These are phyloP conservation scores for Anthoscopus minutus DNA, from an alignment of 2,113 vertebrate genomes.

Conservation along the genomic window DNA sequence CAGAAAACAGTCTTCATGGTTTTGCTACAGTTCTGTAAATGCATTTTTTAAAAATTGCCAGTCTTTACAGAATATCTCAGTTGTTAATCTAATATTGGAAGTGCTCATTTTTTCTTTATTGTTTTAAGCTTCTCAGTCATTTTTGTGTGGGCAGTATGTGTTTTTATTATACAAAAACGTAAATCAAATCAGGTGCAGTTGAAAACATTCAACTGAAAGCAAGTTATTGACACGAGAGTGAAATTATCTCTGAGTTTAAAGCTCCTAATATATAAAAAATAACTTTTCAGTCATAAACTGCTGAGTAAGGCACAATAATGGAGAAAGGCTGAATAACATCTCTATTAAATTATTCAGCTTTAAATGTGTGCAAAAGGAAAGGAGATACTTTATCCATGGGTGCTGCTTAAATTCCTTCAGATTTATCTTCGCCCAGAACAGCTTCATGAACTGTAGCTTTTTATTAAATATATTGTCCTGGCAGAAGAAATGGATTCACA, in stretches of 20 bases:
- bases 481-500: background rate
- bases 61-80: background rate
- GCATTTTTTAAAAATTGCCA: rapidly evolving
- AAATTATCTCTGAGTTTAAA: background rate
- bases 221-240: rapidly evolving
- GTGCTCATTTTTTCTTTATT: background rate
- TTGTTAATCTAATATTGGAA: background rate
- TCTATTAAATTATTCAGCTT: background rate
- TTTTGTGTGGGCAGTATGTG: background rate
- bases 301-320: rapidly evolving
- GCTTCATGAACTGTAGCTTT: rapidly evolving
- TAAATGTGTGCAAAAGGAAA: background rate
- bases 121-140: background rate
- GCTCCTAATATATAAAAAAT: background rate
- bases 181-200: background rate
- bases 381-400: rapidly evolving
- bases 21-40: background rate
- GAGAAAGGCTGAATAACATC: background rate
- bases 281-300: background rate
- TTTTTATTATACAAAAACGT: background rate
- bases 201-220: background rate
- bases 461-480: background rate
- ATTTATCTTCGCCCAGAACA: background rate
- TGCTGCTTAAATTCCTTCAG: background rate
- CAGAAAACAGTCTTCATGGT: background rate